Evolutionary conservation across 2,113 vertebrate species (phyloP), one percentile per base, ranked within the genome.

Genomic region (Smithornis capensis): DNA sequence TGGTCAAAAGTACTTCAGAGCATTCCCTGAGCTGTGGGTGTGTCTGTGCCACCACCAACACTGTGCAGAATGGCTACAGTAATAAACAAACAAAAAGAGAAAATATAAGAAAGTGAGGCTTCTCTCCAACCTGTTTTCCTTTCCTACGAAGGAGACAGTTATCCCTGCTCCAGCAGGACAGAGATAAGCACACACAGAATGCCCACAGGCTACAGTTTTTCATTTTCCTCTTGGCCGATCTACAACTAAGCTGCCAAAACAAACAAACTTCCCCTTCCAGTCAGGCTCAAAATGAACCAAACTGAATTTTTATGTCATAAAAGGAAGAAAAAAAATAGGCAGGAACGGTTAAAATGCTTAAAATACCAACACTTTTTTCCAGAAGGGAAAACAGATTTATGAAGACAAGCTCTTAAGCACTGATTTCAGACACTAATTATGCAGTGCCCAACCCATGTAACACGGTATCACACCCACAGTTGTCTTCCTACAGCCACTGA

Each of bases 241-340:
- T 92, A 96, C 95, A 98, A 83, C 79, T 92, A 93, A 95, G 83
- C 92, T 95, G 95, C 96, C 97, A 97, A 97, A 98, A 97, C 76
- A 97, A 98, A 97, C 95, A 95, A 68, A 95, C 92, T 94, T 89
- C 24, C 70, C 87, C 93, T 96, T 93, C 92, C 88, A 95, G 87
- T 91, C 87, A 81, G 95, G 83, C 96, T 97, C 95, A 97, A 87
- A 97, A 96, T 87, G 91, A 97, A 88, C 70, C 88, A 95, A 97
- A 93, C 84, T 94, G 92, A 94, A 95, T 94, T 83, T 93, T 92
- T 86, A 96, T 96, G 88, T 94, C 96, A 97, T 83, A 82, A 95
- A 95, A 95, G 79, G 95, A 85, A 97, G 92, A 5, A 80, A 91
- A 94, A 75, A 94, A 97, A 78, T 42, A 95, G 60, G 33, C 8